Conservation (phyloP, 1,140 invertebrate genomes). For the Brachionus rotundiformis region DNA sequence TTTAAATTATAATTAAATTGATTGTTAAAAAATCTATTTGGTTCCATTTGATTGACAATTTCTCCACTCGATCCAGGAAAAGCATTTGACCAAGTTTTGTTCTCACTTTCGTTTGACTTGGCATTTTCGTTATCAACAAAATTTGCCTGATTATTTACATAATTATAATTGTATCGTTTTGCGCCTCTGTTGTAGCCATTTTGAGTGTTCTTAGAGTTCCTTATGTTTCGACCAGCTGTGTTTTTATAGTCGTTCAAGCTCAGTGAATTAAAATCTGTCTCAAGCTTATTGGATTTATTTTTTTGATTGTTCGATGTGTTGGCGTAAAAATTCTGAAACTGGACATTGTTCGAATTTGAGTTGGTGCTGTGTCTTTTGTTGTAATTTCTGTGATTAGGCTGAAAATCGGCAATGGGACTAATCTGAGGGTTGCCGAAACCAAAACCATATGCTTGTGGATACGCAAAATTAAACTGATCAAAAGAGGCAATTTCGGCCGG, state of each 20-base stretch:
- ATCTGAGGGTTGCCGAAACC: slow-evolving; percentile 30
- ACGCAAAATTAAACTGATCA: slow-evolving; percentile 46
- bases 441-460: slow-evolving; percentile 17
- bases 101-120: neutral
- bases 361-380: neutral
- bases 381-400: slow-evolving; percentile 30
- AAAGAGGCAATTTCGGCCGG: neutral
- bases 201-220: neutral
- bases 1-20: neutral
- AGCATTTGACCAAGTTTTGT: slow-evolving; percentile 2
- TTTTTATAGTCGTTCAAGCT: slow-evolving; percentile 14
- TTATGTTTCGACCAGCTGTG: neutral
- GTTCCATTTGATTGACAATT: neutral
- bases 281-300: slow-evolving; percentile 14
- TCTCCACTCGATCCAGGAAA: neutral
- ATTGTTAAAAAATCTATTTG: neutral
- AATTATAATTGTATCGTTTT: slow-evolving; percentile 16
- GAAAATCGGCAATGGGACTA: slow-evolving; percentile 16
- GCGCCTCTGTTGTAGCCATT: neutral
- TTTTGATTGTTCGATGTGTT: slow-evolving; percentile 4
- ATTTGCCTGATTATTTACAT: neutral
- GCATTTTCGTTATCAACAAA: neutral
- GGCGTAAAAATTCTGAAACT: neutral
- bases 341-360: neutral
- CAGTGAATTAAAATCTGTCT: slow-evolving; percentile 21